These are phyloP conservation scores for Camponotus floridanus DNA, from an alignment of 1,140 invertebrate genomes.

Conservation along the genomic window DNA sequence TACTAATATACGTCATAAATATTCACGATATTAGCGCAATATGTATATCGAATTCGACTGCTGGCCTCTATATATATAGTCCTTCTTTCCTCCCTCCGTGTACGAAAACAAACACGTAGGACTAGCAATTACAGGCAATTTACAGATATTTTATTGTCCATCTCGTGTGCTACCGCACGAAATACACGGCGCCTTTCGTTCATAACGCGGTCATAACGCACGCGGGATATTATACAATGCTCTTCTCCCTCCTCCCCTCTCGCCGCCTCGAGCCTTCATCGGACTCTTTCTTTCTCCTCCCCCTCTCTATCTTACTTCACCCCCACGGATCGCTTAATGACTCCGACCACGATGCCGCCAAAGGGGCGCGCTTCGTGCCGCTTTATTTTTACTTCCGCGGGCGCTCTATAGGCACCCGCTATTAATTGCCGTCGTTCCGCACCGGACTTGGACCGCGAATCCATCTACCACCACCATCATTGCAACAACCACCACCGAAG, in stretches of 20 bases:
- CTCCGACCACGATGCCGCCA: slow-evolving; percentile 81
- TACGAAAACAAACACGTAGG: slow-evolving; percentile 63
- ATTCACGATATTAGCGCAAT: slow-evolving; percentile 46
- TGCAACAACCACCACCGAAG: slow-evolving; percentile 28
- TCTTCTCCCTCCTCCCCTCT: slow-evolving; percentile 23
- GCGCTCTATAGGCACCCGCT: slow-evolving; percentile 83
- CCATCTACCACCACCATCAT: slow-evolving; percentile 78
- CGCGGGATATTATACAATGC: slow-evolving; percentile 82
- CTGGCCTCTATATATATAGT: too few relatives aligned
- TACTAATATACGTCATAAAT: slow-evolving; percentile 14
- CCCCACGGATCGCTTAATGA: slow-evolving; percentile 77
- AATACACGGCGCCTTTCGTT: slow-evolving; percentile 65
- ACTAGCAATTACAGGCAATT: slow-evolving; percentile 69
- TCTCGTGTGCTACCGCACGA: slow-evolving; percentile 58
- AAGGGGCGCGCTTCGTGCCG: slow-evolving; percentile 81
- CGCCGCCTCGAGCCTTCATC: slow-evolving; percentile 1
- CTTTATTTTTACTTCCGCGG: slow-evolving; percentile 85
- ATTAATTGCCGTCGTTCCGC: slow-evolving; percentile 84
- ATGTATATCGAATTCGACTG: slow-evolving; percentile 40
- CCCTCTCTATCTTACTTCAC: slow-evolving; percentile 9
- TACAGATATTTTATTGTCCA: slow-evolving; percentile 70
- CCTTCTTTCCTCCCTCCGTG: neutral
- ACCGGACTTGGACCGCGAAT: slow-evolving; percentile 82
- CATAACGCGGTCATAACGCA: slow-evolving; percentile 77
- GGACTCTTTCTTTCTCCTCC: neutral